Base-by-base conservation (phyloP, 1,140 invertebrate species). In the Zelostemma sp. region DNA sequence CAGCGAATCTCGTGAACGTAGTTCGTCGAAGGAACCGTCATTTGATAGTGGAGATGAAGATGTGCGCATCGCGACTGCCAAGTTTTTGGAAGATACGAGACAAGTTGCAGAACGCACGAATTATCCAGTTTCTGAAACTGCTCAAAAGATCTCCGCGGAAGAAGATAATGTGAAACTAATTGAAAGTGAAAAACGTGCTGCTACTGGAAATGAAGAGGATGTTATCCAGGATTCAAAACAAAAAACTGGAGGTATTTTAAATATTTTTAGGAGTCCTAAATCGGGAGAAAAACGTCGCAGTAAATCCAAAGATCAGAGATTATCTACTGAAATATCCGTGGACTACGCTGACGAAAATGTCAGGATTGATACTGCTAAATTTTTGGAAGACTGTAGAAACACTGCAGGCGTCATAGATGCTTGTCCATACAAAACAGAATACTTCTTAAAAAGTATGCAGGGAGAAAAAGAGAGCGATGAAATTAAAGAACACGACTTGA, bases 321-420 rank as follows among this genome's bases (percentile, higher is more conserved):
- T 54, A 0, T 66, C 77, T 0, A 51, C 54, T n/a, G 77, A 80
- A 1, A 19, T 65, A 3, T 53, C 75, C 0, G 18, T 64, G 3
- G 72, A 75, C 21, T 67, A 48, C 18, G 57, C 63, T 0, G 72
- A 75, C 17, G 66, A 75, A 49, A 48, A 79, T 4, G 1, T 81
- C 5, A 70, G 71, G 55, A 51, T 66, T 25, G 45, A 43, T n/a
- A 81, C 79, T 0, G 16, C 49, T 0, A 73, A 78, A 47, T 81
- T 83, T 43, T 18, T 81, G 5, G 76, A 80, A n/a, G 80, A 82
- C 9, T 73, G 68, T 3, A 71, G 47, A 46, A 75, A 74, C 25
- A 56, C 60, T 1, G 74, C 81, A 0, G 57, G 19, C 15, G 15
- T 71, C 4, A 77, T 74, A 3, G 66, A 75, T 12, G 71, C 76